phyloP scores from a whole-genome alignment of 2,888 invertebrate species.

The Zootermopsis nevadensis region DNA sequence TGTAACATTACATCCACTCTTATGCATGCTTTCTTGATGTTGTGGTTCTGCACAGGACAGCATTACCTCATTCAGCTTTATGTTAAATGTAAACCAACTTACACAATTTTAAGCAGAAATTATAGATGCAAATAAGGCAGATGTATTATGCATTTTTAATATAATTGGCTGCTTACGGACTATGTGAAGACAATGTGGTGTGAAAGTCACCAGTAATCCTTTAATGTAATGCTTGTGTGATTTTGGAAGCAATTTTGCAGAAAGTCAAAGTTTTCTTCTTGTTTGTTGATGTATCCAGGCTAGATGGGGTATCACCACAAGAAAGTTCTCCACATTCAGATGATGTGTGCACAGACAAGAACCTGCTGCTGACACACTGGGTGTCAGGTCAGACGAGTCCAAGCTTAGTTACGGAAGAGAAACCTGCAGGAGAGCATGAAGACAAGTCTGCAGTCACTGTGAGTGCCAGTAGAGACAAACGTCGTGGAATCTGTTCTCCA shows the following conservation, averaged over 20 bases:
- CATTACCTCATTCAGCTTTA: too few relatives aligned
- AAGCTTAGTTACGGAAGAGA: background rate
- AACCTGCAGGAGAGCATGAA: conserved; percentile 16
- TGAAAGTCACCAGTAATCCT: background rate
- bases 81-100: too few relatives aligned
- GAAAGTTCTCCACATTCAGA: conserved; percentile 59
- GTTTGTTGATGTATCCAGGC: conserved; percentile 12
- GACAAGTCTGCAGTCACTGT: background rate
- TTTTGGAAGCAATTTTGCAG: background rate
- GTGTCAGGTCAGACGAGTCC: conserved; percentile 42
- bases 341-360: conserved; percentile 66
- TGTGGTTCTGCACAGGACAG: too few relatives aligned
- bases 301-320: conserved; percentile 30
- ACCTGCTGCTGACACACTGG: conserved; percentile 67
- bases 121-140: too few relatives aligned
- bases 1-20: too few relatives aligned
- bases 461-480: background rate
- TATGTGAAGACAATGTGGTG: too few relatives aligned
- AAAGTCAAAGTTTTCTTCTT: background rate
- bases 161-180: too few relatives aligned
- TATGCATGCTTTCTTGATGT: too few relatives aligned
- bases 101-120: too few relatives aligned
- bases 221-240: background rate
- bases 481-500: conserved; percentile 4
- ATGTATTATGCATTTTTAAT: too few relatives aligned